Conservation (phyloP, 2,113 vertebrate species). For the Brienomyrus longianalis region DNA sequence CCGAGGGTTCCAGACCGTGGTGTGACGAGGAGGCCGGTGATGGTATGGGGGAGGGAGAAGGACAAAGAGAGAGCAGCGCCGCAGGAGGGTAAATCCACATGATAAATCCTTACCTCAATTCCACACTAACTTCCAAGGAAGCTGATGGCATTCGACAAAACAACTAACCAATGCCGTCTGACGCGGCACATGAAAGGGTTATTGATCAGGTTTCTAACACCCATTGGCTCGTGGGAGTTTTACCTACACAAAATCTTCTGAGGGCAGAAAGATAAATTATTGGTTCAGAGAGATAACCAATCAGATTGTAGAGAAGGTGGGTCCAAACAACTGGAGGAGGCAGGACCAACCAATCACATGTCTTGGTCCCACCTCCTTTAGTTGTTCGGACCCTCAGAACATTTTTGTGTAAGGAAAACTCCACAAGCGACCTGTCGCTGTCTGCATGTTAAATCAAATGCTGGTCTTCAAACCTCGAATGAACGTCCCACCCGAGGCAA, state of each 20-base stretch:
- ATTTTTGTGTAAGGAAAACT: too few relatives aligned
- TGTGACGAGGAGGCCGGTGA: neutral
- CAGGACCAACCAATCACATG: too few relatives aligned
- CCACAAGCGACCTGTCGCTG: neutral
- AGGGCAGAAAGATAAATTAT: too few relatives aligned
- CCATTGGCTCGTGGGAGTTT: neutral
- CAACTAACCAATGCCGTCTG: neutral
- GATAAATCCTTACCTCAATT: neutral
- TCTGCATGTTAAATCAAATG: neutral
- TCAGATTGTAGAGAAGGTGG: too few relatives aligned
- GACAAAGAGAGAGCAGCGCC: neutral
- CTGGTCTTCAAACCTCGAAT: neutral
- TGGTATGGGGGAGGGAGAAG: neutral
- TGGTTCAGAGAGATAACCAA: too few relatives aligned
- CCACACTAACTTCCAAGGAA: neutral
- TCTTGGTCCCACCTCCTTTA: too few relatives aligned
- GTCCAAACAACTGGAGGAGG: too few relatives aligned
- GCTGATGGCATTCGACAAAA: neutral
- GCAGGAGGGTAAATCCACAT: neutral
- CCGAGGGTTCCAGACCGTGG: conserved; percentile 26
- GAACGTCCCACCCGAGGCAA: neutral
- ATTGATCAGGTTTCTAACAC: neutral
- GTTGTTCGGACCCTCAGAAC: too few relatives aligned
- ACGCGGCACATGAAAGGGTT: neutral
- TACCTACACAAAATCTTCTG: too few relatives aligned